Base-by-base conservation (phyloP, 2,113 vertebrate genomes). In the Nothocercus julius region DNA sequence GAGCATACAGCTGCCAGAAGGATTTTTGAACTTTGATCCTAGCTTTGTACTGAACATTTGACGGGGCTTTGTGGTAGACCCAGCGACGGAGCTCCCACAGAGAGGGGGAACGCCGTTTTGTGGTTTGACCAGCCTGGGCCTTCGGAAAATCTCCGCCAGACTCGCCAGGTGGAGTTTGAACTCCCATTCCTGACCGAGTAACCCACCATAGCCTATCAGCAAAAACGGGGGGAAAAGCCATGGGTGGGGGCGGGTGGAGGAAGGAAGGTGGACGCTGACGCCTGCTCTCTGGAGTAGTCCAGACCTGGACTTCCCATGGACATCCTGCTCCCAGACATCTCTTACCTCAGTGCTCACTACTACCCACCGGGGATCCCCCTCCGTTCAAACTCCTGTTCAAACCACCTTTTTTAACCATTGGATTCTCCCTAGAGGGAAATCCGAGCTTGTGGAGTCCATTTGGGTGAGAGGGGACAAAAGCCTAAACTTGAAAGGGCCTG, bases 191-290 rank as follows among this genome's bases (percentile, higher is more conserved):
- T 82, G 32, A 61, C 2, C 13, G 21, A 22, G 14, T 7, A 36
- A 72, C 0, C 0, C 17, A 68, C 34, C 1, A 2, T 24, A 40
- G n/a, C 67, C 1, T 16, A 76, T 4, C 16, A 62, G 15, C 2
- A 4, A 47, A 24, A 56, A 51, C 45, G 5, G 40, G 21, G 1
- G 16, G 77, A 86, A 44, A 2, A 19, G 16, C 3, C 7, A 21
- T 8, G 36, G 47, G 42, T 21, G 1, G 1, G 2, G 13, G 24
- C 24, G 28, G 5, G 0, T 13, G 1, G 14, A 8, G 10, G 44
- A 11, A 11, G 4, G 11, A 49, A 49, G 6, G 54, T 10, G 20
- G 27, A 30, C 7, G 16, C 10, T 9, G 45, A 9, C 22, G 5
- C 5, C 17, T 70, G 9, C 13, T 44, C 3, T 44, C 51, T 56